Evolutionary conservation across 2,113 vertebrate species (phyloP).

Genomic region (Dicerorhinus sumatrensis): DNA sequence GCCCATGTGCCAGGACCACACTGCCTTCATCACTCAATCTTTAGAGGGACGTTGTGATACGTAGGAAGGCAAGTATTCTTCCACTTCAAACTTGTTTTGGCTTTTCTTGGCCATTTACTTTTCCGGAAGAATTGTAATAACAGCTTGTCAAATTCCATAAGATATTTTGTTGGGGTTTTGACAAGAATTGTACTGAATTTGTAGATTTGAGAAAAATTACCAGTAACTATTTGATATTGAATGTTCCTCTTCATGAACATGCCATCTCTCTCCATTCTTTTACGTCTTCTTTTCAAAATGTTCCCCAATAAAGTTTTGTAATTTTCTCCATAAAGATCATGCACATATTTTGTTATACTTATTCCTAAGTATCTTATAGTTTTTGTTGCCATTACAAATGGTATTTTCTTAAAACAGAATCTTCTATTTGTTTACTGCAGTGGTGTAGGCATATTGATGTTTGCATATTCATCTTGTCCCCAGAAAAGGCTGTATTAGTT

Average conservation of each 20-base stretch:
- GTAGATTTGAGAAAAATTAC: neutral
- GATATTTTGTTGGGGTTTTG: neutral
- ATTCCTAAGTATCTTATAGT: neutral
- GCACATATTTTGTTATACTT: neutral
- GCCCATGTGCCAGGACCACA: neutral
- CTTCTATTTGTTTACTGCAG: neutral
- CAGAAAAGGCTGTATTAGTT: neutral
- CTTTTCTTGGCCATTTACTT: neutral
- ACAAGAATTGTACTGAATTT: neutral
- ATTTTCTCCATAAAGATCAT: slow-evolving; percentile 26
- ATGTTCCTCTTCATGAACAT: neutral
- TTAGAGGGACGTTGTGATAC: neutral
- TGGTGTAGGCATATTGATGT: neutral
- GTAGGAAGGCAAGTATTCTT: neutral
- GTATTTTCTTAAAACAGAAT: neutral
- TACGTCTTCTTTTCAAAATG: slow-evolving; percentile 3
- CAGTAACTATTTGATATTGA: neutral
- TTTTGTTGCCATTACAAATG: neutral
- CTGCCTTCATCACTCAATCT: neutral
- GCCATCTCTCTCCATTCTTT: neutral
- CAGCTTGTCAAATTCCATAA: neutral
- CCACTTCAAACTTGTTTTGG: neutral
- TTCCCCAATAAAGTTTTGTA: neutral
- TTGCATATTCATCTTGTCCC: neutral
- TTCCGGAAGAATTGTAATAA: neutral